Conservation (phyloP, 2,888 invertebrate species). For the Sesamia inferens region DNA sequence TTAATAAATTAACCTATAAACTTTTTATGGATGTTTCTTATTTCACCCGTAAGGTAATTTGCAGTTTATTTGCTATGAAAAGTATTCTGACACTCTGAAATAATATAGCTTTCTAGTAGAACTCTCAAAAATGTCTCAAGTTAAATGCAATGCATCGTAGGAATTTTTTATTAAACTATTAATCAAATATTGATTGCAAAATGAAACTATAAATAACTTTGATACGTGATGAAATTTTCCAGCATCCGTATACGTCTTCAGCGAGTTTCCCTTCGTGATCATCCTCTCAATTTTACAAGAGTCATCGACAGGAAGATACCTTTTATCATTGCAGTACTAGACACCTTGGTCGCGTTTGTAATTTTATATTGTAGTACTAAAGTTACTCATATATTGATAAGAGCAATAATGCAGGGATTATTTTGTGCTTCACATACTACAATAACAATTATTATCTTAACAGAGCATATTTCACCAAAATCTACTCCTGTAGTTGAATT, state of each 20-base stretch:
- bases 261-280: constrained; percentile 63
- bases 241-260: constrained; percentile 49
- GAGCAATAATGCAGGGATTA: constrained; percentile 55
- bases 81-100: neutral
- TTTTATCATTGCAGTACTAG: constrained; percentile 47
- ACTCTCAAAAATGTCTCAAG: neutral
- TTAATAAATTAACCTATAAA: too few relatives aligned
- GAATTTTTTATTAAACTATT: too few relatives aligned
- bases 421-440: constrained; percentile 33
- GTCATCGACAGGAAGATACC: constrained; percentile 62
- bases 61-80: too few relatives aligned
- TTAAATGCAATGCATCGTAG: too few relatives aligned
- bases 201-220: neutral
- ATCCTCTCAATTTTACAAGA: constrained; percentile 53
- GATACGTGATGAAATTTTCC: constrained; percentile 5
- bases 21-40: neutral
- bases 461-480: constrained; percentile 68
- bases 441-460: constrained; percentile 58
- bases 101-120: neutral
- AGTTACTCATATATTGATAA: constrained; percentile 62
- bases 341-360: constrained; percentile 48
- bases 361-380: constrained; percentile 62
- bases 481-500: too few relatives aligned
- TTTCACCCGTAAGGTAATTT: neutral
- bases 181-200: too few relatives aligned